Percentiles rank a stretch among this genome's conserved stretches.
Evolutionary conservation across 2,113 vertebrate genomes (phyloP).

Genomic region (Chamaea fasciata): DNA sequence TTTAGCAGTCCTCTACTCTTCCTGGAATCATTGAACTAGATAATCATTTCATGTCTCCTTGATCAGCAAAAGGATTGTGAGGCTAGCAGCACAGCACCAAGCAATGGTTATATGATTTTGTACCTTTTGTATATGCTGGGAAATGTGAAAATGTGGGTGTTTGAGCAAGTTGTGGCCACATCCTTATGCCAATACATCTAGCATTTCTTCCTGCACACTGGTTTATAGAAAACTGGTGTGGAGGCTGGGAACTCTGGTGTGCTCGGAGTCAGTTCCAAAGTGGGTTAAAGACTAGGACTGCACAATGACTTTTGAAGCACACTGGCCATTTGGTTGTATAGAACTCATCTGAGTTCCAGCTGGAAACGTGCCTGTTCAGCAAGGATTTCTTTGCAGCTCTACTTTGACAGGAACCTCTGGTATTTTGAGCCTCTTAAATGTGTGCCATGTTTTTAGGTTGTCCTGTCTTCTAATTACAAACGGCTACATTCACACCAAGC

Average conservation of each 20-base stretch:
- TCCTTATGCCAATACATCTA: neutral
- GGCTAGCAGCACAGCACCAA: neutral
- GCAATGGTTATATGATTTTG: neutral
- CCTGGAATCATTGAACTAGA: neutral
- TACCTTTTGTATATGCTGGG: neutral
- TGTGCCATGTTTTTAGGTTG: neutral
- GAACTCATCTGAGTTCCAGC: neutral
- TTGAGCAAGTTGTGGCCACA: neutral
- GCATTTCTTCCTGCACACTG: neutral
- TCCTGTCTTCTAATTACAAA: neutral
- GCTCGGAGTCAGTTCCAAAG: neutral
- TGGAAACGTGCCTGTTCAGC: neutral
- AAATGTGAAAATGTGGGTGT: neutral
- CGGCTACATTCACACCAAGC: neutral
- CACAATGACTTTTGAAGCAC: neutral
- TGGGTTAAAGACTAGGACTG: neutral
- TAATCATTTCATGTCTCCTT: neutral
- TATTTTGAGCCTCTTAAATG: neutral
- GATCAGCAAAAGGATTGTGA: neutral
- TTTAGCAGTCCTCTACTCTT: neutral
- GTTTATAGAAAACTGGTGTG: neutral
- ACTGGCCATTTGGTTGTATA: fast-evolving
- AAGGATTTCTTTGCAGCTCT: neutral
- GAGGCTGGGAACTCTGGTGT: too few species aligned
- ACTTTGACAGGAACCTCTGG: neutral